Percentiles rank a stretch among this genome's conserved stretches.
Evolutionary conservation across 2,113 vertebrate genomes (phyloP).

Genomic region (Melanerpes formicivorus): DNA sequence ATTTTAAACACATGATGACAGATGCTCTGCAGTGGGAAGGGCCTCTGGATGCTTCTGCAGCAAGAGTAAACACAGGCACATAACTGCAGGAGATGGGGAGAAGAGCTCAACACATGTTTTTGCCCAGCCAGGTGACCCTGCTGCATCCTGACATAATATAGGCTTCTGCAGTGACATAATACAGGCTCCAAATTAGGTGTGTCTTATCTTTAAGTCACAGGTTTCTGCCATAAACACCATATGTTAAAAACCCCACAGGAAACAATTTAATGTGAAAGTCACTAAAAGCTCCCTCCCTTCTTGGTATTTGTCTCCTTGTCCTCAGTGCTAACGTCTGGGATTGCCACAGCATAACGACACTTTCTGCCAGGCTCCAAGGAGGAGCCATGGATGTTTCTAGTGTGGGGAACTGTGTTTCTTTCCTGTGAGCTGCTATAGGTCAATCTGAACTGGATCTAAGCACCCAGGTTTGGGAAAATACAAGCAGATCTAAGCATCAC

Average conservation of each 20-base stretch:
- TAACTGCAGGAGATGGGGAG: not conserved
- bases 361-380: not conserved
- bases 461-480: not conserved
- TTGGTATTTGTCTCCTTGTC: not conserved
- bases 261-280: not conserved
- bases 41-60: not conserved
- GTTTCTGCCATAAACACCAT: not conserved
- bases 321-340: not conserved
- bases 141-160: not conserved
- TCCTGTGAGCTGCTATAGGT: not conserved
- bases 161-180: not conserved
- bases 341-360: not conserved
- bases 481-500: not conserved
- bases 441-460: not conserved
- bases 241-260: not conserved
- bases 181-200: accelerated
- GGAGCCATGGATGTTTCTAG: not conserved
- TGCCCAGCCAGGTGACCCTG: not conserved
- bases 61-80: accelerated
- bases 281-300: not conserved
- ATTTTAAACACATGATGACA: not conserved
- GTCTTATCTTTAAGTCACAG: not conserved
- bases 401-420: not conserved
- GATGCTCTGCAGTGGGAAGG: not conserved
- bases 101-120: not conserved